Percentiles rank a stretch among this genome's conserved stretches.
phyloP scores from a whole-genome alignment of 2,888 invertebrate species.

The Ptychoptera albimana region DNA sequence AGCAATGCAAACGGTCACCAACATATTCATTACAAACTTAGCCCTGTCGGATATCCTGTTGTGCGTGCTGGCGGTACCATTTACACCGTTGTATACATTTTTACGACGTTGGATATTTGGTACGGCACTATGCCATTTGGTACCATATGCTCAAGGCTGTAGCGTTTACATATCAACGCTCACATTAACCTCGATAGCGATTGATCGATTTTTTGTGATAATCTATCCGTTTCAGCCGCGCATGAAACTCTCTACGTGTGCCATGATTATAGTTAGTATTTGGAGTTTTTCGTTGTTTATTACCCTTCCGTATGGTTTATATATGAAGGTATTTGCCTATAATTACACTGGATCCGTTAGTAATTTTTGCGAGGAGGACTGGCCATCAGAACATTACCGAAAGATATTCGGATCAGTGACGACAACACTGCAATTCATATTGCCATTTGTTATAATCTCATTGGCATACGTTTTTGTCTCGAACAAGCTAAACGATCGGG shows the following conservation, averaged over 20 bases:
- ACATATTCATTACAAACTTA: conserved; percentile 78
- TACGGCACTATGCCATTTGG: conserved; percentile 61
- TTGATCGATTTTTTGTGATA: conserved; percentile 82
- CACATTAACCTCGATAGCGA: conserved; percentile 81
- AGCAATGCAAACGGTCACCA: conserved; percentile 85
- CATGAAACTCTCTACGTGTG: conserved; percentile 62
- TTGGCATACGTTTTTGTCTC: conserved; percentile 77
- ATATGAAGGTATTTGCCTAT: conserved; percentile 43
- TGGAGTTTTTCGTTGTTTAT: conserved; percentile 68
- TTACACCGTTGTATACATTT: conserved; percentile 78
- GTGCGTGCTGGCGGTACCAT: conserved; percentile 70
- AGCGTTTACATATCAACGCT: conserved; percentile 82
- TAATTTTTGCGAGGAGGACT: conserved; percentile 55
- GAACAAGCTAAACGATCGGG: conserved; percentile 54
- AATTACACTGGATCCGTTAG: conserved; percentile 29
- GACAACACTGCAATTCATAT: conserved; percentile 66
- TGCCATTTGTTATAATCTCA: conserved; percentile 76
- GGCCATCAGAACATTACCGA: conserved; percentile 60
- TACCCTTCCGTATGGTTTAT: conserved; percentile 73
- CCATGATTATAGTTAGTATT: conserved; percentile 59
- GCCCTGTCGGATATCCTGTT: conserved; percentile 76
- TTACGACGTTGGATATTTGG: conserved; percentile 76
- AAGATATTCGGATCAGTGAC: conserved; percentile 63
- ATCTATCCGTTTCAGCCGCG: conserved; percentile 72
- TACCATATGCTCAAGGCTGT: conserved; percentile 73